Base-by-base conservation (phyloP, 2,113 vertebrate species). In the Heteronetta atricapilla region DNA sequence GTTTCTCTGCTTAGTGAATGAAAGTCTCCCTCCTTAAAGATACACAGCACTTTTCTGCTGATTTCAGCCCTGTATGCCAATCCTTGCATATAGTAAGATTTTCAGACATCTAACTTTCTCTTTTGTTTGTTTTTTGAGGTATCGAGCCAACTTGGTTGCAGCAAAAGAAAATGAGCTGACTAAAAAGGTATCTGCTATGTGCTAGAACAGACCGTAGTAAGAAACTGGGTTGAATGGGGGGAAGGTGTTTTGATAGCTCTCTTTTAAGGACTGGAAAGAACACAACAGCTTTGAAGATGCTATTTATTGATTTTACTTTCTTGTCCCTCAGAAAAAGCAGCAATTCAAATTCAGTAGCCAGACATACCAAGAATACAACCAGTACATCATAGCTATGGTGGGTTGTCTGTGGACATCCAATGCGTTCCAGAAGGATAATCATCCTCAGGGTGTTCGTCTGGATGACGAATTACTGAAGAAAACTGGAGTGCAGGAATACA, bases 371-470 rank as follows among this genome's bases (percentile, higher is more conserved):
- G 97, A 99, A 89, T 99, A 99, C 97, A 99, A 99, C 97, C 94
- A 97, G 44, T 99, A 99, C 76, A 34, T 98, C 56, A 96, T 94
- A 58, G 56, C 97, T 60, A 99, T 99, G 98, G 98, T 99, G 79
- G 98, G 97, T 92, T 99, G 98, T 85, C 97, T 99, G 87, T 99
- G 99, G 99, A 99, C 98, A 86, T 98, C 98, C 53, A 98, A 60
- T 70, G 97, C 91, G 11, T 99, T 99, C 94, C 89, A 97, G 34
- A 97, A 97, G 28, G 98, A 96, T 53, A 34, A 7, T 50, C 95
- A 96, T 72, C 94, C 96, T 53, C 97, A 95, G 19, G 98, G 96
- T 7, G 66, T 98, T 25, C 21, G 77, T 94, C 92, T 99, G 77
- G 94, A 96, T 21, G 96, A 98, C 2, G 46, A 98, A 87, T 62